phyloP scores from a whole-genome alignment of 64 coral and sea anemone species.

The Stylophora pistillata region DNA sequence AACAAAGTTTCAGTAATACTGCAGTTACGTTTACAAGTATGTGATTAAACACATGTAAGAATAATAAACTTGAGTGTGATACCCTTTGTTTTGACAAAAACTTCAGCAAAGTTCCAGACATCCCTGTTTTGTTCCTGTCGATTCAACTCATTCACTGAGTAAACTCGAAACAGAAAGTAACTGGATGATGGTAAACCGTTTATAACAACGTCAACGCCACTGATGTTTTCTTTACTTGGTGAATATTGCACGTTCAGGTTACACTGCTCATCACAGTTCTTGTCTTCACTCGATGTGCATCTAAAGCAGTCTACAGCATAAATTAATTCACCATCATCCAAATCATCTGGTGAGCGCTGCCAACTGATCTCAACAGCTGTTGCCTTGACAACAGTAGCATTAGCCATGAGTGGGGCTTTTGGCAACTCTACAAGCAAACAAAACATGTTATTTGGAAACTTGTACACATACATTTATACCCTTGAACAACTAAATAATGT shows the following conservation, averaged over 20 bases:
- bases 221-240: constrained; percentile 14
- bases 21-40: too few species aligned
- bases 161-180: constrained; percentile 28
- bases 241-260: background rate
- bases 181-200: background rate
- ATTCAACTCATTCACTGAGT: constrained; percentile 23
- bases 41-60: background rate
- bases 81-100: constrained; percentile 24
- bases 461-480: background rate
- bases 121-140: background rate
- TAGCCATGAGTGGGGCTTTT: constrained; percentile 22
- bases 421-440: constrained; percentile 12
- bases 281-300: background rate
- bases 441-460: background rate
- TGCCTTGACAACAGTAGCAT: background rate
- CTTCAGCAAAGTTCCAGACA: constrained; percentile 25
- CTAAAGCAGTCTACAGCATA: constrained; percentile 51
- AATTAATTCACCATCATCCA: background rate
- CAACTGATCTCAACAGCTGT: background rate
- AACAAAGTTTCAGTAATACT: too few species aligned
- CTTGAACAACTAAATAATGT: background rate
- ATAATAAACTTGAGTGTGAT: background rate
- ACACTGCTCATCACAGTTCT: constrained; percentile 10
- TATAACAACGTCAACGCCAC: background rate
- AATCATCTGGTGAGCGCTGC: background rate